A percentile compares a stretch with the other conserved stretches of the same genome.
phyloP scores from a whole-genome alignment of 2,888 invertebrate genomes.

The Ametastegia equiseti region DNA sequence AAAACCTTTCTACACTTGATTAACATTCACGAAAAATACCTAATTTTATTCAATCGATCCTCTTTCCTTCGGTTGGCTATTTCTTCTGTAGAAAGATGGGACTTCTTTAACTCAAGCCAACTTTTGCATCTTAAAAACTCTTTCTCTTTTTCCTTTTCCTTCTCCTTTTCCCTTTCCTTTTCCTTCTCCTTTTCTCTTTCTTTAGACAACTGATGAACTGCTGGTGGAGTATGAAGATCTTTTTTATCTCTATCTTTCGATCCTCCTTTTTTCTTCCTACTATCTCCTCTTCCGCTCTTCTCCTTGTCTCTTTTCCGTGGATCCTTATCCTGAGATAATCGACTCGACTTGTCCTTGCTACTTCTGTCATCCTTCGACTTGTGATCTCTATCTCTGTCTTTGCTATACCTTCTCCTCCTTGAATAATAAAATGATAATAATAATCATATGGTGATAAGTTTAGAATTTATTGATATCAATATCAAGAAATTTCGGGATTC shows the following conservation, averaged over 20 bases:
- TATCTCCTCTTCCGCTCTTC: constrained; percentile 52
- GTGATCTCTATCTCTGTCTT: constrained; percentile 59
- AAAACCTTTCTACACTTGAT: not conserved
- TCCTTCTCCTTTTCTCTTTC: constrained; percentile 50
- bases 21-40: constrained; percentile 53
- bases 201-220: constrained; percentile 51
- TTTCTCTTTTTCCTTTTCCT: constrained; percentile 52
- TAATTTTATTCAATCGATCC: constrained; percentile 61
- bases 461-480: too few relatives aligned
- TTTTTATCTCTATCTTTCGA: constrained; percentile 54
- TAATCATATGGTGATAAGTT: not conserved
- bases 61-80: constrained; percentile 14
- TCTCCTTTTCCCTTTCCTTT: constrained; percentile 47
- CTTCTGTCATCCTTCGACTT: constrained; percentile 53
- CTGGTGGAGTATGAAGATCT: constrained; percentile 44
- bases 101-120: constrained; percentile 58
- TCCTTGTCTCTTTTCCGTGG: constrained; percentile 51
- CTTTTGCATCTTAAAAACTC: constrained; percentile 60
- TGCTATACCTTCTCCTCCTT: constrained; percentile 60
- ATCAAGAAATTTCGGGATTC: not conserved
- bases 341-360: constrained; percentile 44
- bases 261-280: constrained; percentile 48
- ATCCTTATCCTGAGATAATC: constrained; percentile 50
- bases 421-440: too few relatives aligned
- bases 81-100: constrained; percentile 21